Evolutionary conservation across 2,888 invertebrate genomes (phyloP), one percentile per base, ranked within the genome.

Genomic region (Pharmacophagus antenor): DNA sequence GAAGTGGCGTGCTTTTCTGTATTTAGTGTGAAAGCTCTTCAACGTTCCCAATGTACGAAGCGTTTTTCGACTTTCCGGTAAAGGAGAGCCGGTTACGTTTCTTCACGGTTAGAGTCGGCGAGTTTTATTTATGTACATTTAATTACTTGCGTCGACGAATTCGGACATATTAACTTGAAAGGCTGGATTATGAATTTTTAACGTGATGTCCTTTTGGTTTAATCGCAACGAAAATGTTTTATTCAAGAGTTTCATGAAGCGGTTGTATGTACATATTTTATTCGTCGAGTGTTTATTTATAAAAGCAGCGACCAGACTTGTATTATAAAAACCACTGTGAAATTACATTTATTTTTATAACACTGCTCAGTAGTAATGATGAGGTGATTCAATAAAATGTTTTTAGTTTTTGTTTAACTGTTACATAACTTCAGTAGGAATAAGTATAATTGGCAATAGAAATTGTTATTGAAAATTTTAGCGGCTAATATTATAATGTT

Each of bases 1-100:
- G 53, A 49, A 59, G 59, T 44, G 59, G 15, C 27, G 27, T 42
- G 31, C 49, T 55, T 59, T 59, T 59, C 42, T 41, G 27, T 17
- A 17, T 48, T 41, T 47, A 53, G 25, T 17, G 41, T 41, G 52
- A 47, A 58, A 58, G 52, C 48, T 58, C 41, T 37, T 10, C 54
- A 44, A 53, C 31, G 27, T 22, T 37, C 37, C 6, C 37, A 37
- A n/a, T 15, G 15, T 37, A n/a, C 37, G n/a, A 15, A 37, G 37
- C 37, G 15, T 37, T 37, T 37, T 37, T 37, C 37, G 4, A n/a
- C 15, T 37, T 37, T 37, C 37, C 37, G 37, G 37, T n/a, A 37
- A 44, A 44, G 54, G 48, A n/a, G 21, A 27, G n/a, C 49, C 27
- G 31, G 41, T 27, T 44, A 17, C 48, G 31, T 50, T 47, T 52